Percentiles rank a stretch among this genome's conserved stretches.
These are phyloP conservation scores for Coreoperca whiteheadi DNA, from an alignment of 2,113 vertebrate species.

Conservation along the genomic window DNA sequence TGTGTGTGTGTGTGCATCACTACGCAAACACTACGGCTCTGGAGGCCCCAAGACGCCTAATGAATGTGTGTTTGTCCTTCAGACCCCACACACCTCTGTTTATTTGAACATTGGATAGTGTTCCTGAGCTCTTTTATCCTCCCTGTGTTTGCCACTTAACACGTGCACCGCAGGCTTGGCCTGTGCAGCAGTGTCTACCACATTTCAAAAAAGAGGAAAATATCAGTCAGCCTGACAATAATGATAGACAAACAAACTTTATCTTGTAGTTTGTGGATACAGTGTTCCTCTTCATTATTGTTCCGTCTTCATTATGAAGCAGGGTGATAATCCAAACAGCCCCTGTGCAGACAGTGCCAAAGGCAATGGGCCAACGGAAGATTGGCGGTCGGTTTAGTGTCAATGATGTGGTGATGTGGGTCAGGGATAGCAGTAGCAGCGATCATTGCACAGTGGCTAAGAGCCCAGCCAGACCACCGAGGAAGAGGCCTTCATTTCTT, in stretches of 20 bases:
- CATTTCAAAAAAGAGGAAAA: slow-evolving; percentile 28
- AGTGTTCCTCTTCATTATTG: slow-evolving; percentile 68
- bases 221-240: slow-evolving; percentile 60
- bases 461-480: slow-evolving; percentile 82
- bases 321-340: slow-evolving; percentile 74
- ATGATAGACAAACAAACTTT: slow-evolving; percentile 71
- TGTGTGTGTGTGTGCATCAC: slow-evolving; percentile 50
- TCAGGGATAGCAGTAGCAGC: slow-evolving; percentile 81
- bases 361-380: slow-evolving; percentile 74
- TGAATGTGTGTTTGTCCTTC: slow-evolving; percentile 85
- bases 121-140: slow-evolving; percentile 84
- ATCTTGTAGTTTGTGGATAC: slow-evolving; percentile 74
- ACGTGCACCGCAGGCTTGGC: slow-evolving; percentile 69
- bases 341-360: slow-evolving; percentile 56
- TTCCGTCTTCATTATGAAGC: slow-evolving; percentile 64
- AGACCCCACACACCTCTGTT: slow-evolving; percentile 83
- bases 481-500: slow-evolving; percentile 75
- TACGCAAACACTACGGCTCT: slow-evolving; percentile 64
- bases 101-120: slow-evolving; percentile 85
- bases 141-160: slow-evolving; percentile 81
- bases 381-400: slow-evolving; percentile 81
- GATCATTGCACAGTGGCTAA: slow-evolving; percentile 83
- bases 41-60: slow-evolving; percentile 73
- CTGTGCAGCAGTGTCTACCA: slow-evolving; percentile 20
- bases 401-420: slow-evolving; percentile 80